These are phyloP conservation scores for Cheilosia variabilis DNA, from an alignment of 2,888 invertebrate species.

Conservation along the genomic window DNA sequence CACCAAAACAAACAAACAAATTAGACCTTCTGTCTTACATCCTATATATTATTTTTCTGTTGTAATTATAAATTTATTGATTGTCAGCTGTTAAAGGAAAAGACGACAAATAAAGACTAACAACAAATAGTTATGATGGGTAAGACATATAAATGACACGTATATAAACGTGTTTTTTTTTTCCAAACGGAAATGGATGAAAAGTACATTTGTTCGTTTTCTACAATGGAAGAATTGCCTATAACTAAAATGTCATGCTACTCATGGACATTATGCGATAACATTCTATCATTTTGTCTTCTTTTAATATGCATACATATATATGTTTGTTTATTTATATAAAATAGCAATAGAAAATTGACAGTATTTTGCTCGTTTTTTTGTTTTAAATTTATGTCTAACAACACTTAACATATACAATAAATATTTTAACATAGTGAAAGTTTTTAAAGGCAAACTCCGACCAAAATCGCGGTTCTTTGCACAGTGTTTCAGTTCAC, in stretches of 20 bases:
- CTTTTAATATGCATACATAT: conserved; percentile 20
- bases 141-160: conserved; percentile 54
- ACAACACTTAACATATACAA: conserved; percentile 69
- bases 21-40: conserved; percentile 18
- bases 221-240: conserved; percentile 66
- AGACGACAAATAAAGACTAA: conserved; percentile 35
- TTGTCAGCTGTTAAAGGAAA: conserved; percentile 63
- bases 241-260: conserved; percentile 41
- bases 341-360: conserved; percentile 72
- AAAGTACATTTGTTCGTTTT: conserved; percentile 49
- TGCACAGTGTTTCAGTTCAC: conserved; percentile 58
- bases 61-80: conserved; percentile 42
- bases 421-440: conserved; percentile 66
- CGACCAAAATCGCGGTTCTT: conserved; percentile 33
- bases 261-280: conserved; percentile 36
- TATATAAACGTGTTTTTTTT: conserved; percentile 26
- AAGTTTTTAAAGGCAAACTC: conserved; percentile 60
- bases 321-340: conserved; percentile 47
- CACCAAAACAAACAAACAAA: conserved; percentile 31
- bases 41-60: conserved; percentile 9
- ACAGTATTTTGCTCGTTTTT: conserved; percentile 60
- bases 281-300: conserved; percentile 29
- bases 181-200: conserved; percentile 24
- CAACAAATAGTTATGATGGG: conserved; percentile 49
- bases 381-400: conserved; percentile 49